These are phyloP conservation scores for Gymnocephalus cernua DNA, from an alignment of 2,113 vertebrate species.

Conservation along the genomic window DNA sequence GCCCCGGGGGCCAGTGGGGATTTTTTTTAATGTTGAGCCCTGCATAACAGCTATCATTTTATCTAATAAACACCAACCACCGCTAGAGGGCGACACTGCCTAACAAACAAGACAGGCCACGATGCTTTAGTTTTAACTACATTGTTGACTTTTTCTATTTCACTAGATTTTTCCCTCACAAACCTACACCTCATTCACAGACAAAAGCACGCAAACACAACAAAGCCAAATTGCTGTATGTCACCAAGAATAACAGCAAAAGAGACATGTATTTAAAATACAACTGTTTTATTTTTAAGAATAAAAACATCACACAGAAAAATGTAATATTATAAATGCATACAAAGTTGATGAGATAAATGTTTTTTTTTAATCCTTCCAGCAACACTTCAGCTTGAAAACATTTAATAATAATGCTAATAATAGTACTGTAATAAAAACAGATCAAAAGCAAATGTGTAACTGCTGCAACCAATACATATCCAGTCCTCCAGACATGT, in stretches of 20 bases:
- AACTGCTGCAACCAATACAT: conserved; percentile 67
- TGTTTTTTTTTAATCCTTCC: conserved; percentile 26
- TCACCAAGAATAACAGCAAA: conserved; percentile 3
- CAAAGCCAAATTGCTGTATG: not conserved
- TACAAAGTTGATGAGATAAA: conserved; percentile 71
- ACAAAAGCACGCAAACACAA: not conserved
- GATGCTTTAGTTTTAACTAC: not conserved
- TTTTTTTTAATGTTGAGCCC: no score
- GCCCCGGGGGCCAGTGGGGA: no score
- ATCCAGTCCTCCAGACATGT: conserved; percentile 47
- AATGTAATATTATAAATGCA: conserved; percentile 72
- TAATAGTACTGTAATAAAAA: conserved; percentile 42
- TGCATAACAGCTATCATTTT: not conserved
- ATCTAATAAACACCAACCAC: not conserved
- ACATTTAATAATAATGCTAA: conserved; percentile 44
- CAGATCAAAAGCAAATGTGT: conserved; percentile 55
- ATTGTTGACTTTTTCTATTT: not conserved
- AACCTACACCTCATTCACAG: not conserved
- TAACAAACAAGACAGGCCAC: not conserved
- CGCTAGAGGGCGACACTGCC: conserved; percentile 54
- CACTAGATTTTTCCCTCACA: not conserved
- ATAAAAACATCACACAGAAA: conserved; percentile 81
- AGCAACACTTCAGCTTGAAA: conserved; percentile 64
- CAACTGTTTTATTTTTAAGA: conserved; percentile 79
- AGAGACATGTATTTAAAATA: conserved; percentile 50